A percentile compares a stretch with the other conserved stretches of the same genome.
phyloP scores from a whole-genome alignment of 2,113 vertebrate genomes.

The Passer montanus region DNA sequence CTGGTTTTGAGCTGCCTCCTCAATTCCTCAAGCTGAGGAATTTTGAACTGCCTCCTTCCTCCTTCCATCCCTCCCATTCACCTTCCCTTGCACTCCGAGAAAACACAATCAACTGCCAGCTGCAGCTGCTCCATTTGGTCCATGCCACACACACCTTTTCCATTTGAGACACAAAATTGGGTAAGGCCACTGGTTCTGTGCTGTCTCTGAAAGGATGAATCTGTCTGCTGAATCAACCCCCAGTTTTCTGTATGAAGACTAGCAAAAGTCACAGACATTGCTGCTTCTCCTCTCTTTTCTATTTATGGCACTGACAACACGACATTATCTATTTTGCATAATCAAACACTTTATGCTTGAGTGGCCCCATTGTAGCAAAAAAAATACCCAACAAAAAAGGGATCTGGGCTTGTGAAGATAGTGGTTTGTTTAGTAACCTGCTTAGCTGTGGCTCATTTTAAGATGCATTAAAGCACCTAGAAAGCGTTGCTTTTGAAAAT shows the following conservation, averaged over 20 bases:
- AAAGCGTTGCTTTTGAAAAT: not conserved
- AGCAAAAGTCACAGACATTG: not conserved
- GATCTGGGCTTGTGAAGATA: not conserved
- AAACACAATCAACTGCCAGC: not conserved
- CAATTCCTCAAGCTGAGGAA: not conserved
- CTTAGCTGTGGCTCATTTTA: not conserved
- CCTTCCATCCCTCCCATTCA: not conserved
- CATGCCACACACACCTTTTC: not conserved
- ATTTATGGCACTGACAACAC: not conserved
- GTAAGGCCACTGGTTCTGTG: not conserved
- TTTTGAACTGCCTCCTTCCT: not conserved
- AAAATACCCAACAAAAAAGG: too few species aligned
- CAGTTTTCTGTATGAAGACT: not conserved
- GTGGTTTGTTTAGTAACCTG: not conserved
- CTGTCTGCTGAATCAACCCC: not conserved
- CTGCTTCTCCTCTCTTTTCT: not conserved
- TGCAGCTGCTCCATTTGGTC: not conserved
- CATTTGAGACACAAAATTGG: not conserved
- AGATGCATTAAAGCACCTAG: not conserved
- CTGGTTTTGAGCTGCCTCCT: not conserved
- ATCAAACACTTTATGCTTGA: not conserved
- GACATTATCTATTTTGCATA: not conserved
- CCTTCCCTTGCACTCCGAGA: accelerated
- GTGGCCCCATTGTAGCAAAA: not conserved
- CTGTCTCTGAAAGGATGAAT: not conserved